A percentile compares a stretch with the other conserved stretches of the same genome.
Conservation (phyloP, 2,888 invertebrate species). For the Hydriomena furcata region DNA sequence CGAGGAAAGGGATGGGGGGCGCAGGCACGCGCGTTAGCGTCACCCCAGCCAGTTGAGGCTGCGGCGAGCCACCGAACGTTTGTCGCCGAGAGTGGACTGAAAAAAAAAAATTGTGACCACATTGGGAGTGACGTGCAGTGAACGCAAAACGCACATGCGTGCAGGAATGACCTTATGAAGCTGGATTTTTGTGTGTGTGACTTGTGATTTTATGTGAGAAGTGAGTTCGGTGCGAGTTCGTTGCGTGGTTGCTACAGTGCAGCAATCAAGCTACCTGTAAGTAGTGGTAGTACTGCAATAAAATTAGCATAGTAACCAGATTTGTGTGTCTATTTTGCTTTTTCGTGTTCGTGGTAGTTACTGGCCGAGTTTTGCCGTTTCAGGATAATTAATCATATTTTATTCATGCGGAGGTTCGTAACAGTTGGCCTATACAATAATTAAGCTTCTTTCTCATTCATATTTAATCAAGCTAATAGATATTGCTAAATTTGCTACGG, state of each 20-base stretch:
- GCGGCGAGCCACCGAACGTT: conserved; percentile 59
- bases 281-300: conserved; percentile 52
- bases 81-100: conserved; percentile 44
- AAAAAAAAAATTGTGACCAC: conserved; percentile 57
- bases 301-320: conserved; percentile 55
- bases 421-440: conserved; percentile 23
- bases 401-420: conserved; percentile 32
- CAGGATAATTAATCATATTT: conserved; percentile 35
- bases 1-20: conserved; percentile 55
- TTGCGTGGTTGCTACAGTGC: conserved; percentile 45
- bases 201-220: conserved; percentile 66
- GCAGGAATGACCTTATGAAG: conserved; percentile 52
- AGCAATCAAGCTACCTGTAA: conserved; percentile 65
- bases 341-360: conserved; percentile 3
- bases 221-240: conserved; percentile 59
- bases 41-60: conserved; percentile 81
- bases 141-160: conserved; percentile 59
- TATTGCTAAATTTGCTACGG: background rate
- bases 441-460: conserved; percentile 26
- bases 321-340: conserved; percentile 12
- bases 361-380: conserved; percentile 15
- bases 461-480: background rate
- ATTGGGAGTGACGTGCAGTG: conserved; percentile 75
- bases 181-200: conserved; percentile 57
- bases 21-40: conserved; percentile 76